Evolutionary conservation across 2,113 vertebrate species (phyloP).

Genomic region (Chaetura pelagica): DNA sequence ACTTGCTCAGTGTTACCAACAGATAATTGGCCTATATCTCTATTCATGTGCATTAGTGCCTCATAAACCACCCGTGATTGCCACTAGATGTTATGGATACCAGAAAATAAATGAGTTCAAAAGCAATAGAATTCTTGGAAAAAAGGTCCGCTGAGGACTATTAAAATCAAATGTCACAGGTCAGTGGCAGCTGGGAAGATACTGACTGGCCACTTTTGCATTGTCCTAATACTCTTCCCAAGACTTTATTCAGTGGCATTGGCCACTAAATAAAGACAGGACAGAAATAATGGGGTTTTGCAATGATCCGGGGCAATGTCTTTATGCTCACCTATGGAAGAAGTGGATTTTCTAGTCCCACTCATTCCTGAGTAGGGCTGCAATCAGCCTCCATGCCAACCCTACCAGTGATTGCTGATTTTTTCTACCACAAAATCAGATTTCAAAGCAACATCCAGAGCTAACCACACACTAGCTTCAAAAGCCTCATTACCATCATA

Average conservation of each 20-base stretch:
- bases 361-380: background rate
- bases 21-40: background rate
- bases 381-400: background rate
- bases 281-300: background rate
- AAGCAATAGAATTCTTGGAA: background rate
- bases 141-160: background rate
- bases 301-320: too few species aligned
- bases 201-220: background rate
- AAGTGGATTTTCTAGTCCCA: background rate
- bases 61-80: background rate
- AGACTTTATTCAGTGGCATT: background rate
- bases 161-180: background rate
- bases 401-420: background rate
- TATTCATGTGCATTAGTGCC: background rate
- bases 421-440: background rate
- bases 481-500: background rate
- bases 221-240: background rate
- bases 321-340: background rate
- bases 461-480: background rate
- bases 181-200: background rate
- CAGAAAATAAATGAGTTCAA: background rate
- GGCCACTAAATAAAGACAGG: background rate
- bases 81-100: background rate
- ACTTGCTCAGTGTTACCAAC: background rate
- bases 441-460: background rate